These are phyloP conservation scores for Microtus ochrogaster DNA, from an alignment of 2,113 vertebrate genomes.

Conservation along the genomic window DNA sequence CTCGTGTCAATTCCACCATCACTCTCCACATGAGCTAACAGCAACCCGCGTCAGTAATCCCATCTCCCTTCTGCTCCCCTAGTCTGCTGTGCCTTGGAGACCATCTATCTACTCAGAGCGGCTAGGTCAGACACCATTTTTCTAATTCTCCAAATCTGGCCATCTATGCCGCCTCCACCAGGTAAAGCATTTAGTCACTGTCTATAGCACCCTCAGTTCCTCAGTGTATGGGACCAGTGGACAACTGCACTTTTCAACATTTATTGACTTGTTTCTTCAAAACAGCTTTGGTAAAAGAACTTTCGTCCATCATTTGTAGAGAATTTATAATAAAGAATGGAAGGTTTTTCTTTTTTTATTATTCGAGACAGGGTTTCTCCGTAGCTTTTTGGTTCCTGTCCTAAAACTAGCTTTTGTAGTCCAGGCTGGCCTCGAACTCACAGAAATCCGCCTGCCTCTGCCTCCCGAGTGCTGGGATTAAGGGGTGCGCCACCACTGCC, in stretches of 20 bases:
- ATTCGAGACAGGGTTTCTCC: too few species aligned
- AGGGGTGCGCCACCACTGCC: too few species aligned
- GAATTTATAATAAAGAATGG: not conserved
- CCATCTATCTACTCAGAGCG: not conserved
- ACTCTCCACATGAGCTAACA: not conserved
- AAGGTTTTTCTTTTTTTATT: not conserved
- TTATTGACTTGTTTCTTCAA: slow-evolving; percentile 51
- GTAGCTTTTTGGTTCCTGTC: too few species aligned
- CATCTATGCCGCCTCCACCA: not conserved
- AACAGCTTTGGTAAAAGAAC: not conserved
- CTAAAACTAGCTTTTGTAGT: too few species aligned
- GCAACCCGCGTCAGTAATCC: not conserved
- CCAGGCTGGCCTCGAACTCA: too few species aligned
- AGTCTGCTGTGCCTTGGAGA: not conserved
- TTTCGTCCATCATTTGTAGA: slow-evolving; percentile 1
- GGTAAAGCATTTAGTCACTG: not conserved
- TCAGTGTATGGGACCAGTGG: not conserved
- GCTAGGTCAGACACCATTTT: not conserved
- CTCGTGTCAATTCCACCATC: not conserved
- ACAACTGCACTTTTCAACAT: slow-evolving; percentile 23
- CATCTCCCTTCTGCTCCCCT: not conserved
- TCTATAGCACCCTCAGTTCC: not conserved
- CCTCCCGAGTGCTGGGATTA: too few species aligned
- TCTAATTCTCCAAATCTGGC: not conserved
- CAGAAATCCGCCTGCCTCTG: too few species aligned